Evolutionary conservation across 2,113 vertebrate genomes (phyloP).

Genomic region (Poicephalus meyeri): DNA sequence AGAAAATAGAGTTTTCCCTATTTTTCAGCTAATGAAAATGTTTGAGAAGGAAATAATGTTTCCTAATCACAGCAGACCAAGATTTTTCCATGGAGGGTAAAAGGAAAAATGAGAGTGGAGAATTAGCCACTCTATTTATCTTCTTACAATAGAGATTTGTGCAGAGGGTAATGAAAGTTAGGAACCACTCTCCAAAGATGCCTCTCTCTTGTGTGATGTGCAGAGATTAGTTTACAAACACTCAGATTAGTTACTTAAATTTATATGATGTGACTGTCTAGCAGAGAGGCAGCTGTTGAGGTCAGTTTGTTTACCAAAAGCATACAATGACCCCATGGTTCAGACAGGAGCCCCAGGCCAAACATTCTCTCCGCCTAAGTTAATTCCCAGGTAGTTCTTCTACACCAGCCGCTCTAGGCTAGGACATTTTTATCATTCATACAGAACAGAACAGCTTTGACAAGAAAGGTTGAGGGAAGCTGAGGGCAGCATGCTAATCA

Average conservation of each 20-base stretch:
- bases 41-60: not conserved
- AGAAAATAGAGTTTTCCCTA: not conserved
- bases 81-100: not conserved
- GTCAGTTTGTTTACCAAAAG: conserved; percentile 24
- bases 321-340: not conserved
- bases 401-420: not conserved
- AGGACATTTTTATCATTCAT: not conserved
- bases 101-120: not conserved
- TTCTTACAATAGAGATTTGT: not conserved
- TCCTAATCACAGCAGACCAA: not conserved
- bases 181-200: not conserved
- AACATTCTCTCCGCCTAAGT: not conserved
- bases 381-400: not conserved
- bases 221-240: not conserved
- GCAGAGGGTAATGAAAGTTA: not conserved
- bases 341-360: not conserved
- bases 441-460: not conserved
- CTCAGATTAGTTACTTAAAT: not conserved
- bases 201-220: not conserved
- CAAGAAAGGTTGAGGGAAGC: not conserved
- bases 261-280: not conserved
- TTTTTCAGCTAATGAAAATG: not conserved
- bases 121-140: not conserved
- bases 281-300: not conserved
- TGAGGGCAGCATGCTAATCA: not conserved